Conservation (phyloP, 1,140 invertebrate genomes). For the Drosophila ironensis region DNA sequence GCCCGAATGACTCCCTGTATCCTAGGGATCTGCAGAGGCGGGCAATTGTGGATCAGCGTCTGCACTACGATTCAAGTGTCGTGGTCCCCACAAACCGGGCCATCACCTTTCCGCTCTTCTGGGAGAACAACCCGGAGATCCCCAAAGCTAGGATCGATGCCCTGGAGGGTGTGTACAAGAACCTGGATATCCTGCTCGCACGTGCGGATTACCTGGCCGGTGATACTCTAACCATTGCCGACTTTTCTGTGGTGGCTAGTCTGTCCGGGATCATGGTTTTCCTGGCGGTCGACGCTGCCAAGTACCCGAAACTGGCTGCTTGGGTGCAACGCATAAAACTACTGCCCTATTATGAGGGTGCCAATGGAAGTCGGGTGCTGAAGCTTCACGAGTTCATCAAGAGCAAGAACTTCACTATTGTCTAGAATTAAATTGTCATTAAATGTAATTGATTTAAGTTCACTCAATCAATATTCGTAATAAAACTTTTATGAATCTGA, state of each 20-base stretch:
- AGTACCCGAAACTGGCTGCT: constrained; percentile 58
- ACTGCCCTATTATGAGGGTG: constrained; percentile 80
- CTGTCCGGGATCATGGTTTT: constrained; percentile 70
- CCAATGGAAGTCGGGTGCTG: constrained; percentile 68
- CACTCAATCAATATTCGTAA: no score
- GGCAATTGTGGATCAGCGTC: constrained; percentile 83
- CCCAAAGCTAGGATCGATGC: constrained; percentile 53
- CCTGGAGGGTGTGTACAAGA: constrained; percentile 83
- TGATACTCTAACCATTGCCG: constrained; percentile 85
- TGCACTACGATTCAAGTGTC: constrained; percentile 85
- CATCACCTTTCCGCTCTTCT: constrained; percentile 16
- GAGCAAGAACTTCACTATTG: constrained; percentile 8
- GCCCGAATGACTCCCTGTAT: constrained; percentile 83
- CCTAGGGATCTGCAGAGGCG: constrained; percentile 83
- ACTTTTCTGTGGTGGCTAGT: constrained; percentile 83
- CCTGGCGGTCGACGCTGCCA: constrained; percentile 59
- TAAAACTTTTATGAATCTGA: no score
- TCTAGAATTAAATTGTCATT: no score
- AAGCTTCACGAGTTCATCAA: constrained; percentile 55
- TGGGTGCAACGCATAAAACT: constrained; percentile 70
- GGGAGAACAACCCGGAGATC: constrained; percentile 34
- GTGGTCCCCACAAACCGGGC: constrained; percentile 76
- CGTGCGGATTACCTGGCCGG: constrained; percentile 83
- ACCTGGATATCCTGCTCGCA: constrained; percentile 83
- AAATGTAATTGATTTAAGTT: no score